Percentiles rank a stretch among this genome's conserved stretches.
phyloP scores from a whole-genome alignment of 2,888 invertebrate genomes.

The Smittia aterrima region DNA sequence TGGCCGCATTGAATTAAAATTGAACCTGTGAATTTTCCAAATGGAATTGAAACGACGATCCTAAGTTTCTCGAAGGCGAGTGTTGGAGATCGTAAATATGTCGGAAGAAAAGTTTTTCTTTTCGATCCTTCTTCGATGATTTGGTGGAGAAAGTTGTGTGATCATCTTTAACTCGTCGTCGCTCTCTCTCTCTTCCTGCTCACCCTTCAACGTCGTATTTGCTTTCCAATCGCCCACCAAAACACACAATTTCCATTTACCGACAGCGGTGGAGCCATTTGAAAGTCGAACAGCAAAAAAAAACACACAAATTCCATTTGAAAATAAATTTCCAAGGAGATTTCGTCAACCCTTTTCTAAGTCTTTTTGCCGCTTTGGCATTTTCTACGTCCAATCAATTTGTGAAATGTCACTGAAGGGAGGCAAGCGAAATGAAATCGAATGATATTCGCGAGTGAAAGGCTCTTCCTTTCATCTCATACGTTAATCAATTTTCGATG shows the following conservation, averaged over 20 bases:
- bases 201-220: neutral
- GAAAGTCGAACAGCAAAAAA: slow-evolving; percentile 9
- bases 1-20: neutral
- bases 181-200: neutral
- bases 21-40: neutral
- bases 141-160: too few relatives aligned
- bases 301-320: slow-evolving; percentile 40
- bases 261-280: too few relatives aligned
- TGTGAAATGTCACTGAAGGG: slow-evolving; percentile 23
- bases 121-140: too few relatives aligned
- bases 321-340: slow-evolving; percentile 23
- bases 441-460: neutral
- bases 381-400: slow-evolving; percentile 27
- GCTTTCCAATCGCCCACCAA: neutral
- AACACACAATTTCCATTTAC: slow-evolving; percentile 35
- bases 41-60: neutral
- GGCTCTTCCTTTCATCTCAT: too few relatives aligned
- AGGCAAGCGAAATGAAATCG: neutral
- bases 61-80: neutral
- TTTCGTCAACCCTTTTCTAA: slow-evolving; percentile 33
- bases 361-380: neutral
- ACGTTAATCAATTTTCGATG: too few relatives aligned
- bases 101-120: neutral
- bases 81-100: neutral
- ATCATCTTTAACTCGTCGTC: neutral